A percentile compares a stretch with the other conserved stretches of the same genome.
Evolutionary conservation across 1,140 invertebrate species (phyloP).

Genomic region (honey bee (Apis mellifera)): Amel_HAv3.1 CM009939.2:283501-284000

Average conservation of each 20-base stretch:
- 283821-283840: slow-evolving; percentile 71
- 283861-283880: too few relatives aligned
- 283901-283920: background rate
- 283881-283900: background rate
- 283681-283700: slow-evolving; percentile 74
- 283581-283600: slow-evolving; percentile 77
- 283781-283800: slow-evolving; percentile 77
- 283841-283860: background rate
- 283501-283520: slow-evolving; percentile 76
- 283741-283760: slow-evolving; percentile 74
- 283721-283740: slow-evolving; percentile 74
- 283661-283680: slow-evolving; percentile 77
- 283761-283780: slow-evolving; percentile 74
- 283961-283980: slow-evolving; percentile 65
- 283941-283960: slow-evolving; percentile 78
- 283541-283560: slow-evolving; percentile 69
- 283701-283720: slow-evolving; percentile 72
- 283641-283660: slow-evolving; percentile 74
- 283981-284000: slow-evolving; percentile 74
- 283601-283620: slow-evolving; percentile 76
- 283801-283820: slow-evolving; percentile 73
- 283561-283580: slow-evolving; percentile 72
- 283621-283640: slow-evolving; percentile 72
- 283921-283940: slow-evolving; percentile 41
- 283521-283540: slow-evolving; percentile 75